Percentiles rank a stretch among this genome's conserved stretches.
Evolutionary conservation across 1,140 invertebrate species (phyloP).

Genomic region (Heliconius congener): DNA sequence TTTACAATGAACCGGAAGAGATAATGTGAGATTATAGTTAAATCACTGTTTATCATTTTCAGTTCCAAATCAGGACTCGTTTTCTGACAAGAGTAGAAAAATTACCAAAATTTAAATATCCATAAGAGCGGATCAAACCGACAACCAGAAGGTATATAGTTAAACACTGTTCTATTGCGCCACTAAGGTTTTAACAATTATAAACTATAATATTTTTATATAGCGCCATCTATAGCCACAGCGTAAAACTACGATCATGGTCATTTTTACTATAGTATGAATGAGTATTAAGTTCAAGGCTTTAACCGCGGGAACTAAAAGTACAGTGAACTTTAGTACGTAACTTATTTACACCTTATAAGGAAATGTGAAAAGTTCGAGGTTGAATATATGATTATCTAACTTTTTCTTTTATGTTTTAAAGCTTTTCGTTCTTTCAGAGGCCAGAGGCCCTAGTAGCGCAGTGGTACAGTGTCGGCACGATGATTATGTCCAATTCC

Average conservation of each 20-base stretch:
- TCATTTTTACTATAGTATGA: conserved; percentile 51
- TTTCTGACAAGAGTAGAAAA: no score
- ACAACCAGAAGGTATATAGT: no score
- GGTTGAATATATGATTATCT: neutral
- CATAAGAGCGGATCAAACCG: no score
- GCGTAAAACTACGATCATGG: conserved; percentile 57
- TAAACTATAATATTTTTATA: conserved; percentile 14
- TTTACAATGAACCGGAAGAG: no score
- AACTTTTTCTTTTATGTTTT: neutral
- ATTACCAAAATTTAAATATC: no score
- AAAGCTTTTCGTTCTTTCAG: neutral
- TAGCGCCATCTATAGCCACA: conserved; percentile 56
- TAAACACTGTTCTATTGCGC: no score
- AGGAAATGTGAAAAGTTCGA: neutral
- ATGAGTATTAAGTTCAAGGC: conserved; percentile 60
- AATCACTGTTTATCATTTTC: no score
- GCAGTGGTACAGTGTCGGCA: no score
- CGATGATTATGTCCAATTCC: no score
- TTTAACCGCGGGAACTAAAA: conserved; percentile 25
- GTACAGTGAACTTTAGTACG: conserved; percentile 39
- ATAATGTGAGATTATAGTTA: no score
- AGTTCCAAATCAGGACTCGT: no score
- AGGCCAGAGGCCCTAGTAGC: no score
- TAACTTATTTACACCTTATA: neutral
- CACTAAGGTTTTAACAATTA: neutral